Evolutionary conservation across 2,797 vertebrate genomes (phyloP).

Genomic region (Parauchenoglanis ngamensis): DNA sequence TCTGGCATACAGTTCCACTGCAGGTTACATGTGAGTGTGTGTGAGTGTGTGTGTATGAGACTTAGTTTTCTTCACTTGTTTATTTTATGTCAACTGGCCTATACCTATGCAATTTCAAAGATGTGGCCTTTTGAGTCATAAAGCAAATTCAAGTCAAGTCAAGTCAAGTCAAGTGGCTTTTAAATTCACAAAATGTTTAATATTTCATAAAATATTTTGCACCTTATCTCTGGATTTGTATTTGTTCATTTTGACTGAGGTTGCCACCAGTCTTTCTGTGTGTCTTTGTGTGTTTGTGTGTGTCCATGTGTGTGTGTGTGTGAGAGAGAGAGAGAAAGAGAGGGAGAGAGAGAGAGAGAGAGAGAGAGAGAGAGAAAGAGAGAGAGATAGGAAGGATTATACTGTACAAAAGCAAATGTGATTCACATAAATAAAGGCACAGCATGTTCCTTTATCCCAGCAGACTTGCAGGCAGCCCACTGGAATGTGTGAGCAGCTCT

Average conservation of each 20-base stretch:
- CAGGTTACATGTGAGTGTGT: not conserved
- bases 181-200: no score
- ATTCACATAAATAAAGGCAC: constrained; percentile 47
- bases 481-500: constrained; percentile 58
- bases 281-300: not conserved
- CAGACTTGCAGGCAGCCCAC: constrained; percentile 24
- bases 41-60: not conserved
- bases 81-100: not conserved
- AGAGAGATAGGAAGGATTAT: constrained; percentile 19
- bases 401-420: constrained; percentile 38
- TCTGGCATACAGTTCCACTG: constrained; percentile 33
- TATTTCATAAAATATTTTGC: no score
- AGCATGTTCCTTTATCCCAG: constrained; percentile 46
- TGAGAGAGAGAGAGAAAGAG: not conserved
- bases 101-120: not conserved
- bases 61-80: not conserved
- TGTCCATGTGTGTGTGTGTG: constrained; percentile 20
- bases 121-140: not conserved
- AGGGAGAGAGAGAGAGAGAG: not conserved
- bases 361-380: not conserved
- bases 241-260: not conserved
- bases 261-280: not conserved
- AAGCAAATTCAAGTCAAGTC: not conserved
- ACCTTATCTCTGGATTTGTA: not conserved
- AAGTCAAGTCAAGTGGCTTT: no score